Evolutionary conservation across 2,888 invertebrate genomes (phyloP).

Genomic region (Dermolepida albohirtum): DNA sequence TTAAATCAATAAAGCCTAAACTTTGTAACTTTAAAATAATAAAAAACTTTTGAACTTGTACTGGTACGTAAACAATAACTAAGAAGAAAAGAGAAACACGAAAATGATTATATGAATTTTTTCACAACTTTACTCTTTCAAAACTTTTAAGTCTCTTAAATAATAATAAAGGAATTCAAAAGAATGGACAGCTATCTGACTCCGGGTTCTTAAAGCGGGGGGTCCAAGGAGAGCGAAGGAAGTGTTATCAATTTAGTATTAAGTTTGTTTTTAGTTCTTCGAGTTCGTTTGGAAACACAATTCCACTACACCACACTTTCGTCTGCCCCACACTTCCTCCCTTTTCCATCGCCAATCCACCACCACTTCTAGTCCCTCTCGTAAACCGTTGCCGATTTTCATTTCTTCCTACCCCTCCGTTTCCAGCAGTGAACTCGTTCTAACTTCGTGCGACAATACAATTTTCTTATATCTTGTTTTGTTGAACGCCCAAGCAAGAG

Average conservation of each 20-base stretch:
- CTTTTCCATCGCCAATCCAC: no score
- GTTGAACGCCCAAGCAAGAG: conserved; percentile 40
- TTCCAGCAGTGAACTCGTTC: conserved; percentile 26
- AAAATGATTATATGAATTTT: no score
- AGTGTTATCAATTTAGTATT: conserved; percentile 34
- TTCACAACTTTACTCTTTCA: no score
- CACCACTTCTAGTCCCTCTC: conserved; percentile 1
- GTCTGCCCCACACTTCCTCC: no score
- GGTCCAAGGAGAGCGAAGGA: background rate
- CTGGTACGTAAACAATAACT: no score
- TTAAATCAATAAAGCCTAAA: no score
- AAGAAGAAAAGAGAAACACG: no score
- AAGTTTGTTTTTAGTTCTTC: conserved; percentile 39
- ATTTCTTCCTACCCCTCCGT: background rate
- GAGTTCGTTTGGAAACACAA: conserved; percentile 28
- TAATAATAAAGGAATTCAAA: background rate
- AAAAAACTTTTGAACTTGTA: no score
- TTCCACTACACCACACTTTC: conserved; percentile 10
- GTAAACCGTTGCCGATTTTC: background rate
- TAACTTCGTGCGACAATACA: conserved; percentile 54
- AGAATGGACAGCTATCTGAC: background rate
- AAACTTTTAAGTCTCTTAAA: conserved; percentile 14
- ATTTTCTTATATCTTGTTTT: conserved; percentile 57
- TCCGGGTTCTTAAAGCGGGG: background rate
- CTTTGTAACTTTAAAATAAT: no score